These are phyloP conservation scores for Podarcis raffonei DNA, from an alignment of 2,113 vertebrate genomes.

Conservation along the genomic window DNA sequence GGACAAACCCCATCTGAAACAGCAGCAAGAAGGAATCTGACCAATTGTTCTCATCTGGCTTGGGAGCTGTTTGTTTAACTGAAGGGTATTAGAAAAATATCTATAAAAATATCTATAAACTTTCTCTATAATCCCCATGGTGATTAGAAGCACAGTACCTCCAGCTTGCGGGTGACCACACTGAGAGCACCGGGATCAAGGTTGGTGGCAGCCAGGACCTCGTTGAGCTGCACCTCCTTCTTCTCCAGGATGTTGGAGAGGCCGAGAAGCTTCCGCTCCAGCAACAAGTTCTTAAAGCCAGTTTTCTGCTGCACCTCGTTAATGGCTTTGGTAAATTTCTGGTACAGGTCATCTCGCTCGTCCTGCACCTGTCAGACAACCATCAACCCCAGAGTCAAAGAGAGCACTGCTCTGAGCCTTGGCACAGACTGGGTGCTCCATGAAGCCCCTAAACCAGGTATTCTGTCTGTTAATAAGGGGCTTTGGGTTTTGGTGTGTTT, in stretches of 20 bases:
- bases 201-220: slow-evolving; percentile 80
- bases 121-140: fast-evolving
- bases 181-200: slow-evolving; percentile 78
- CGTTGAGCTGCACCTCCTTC: slow-evolving; percentile 83
- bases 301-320: slow-evolving; percentile 83
- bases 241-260: slow-evolving; percentile 77
- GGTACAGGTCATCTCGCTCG: slow-evolving; percentile 83
- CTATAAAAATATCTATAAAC: background rate
- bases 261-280: slow-evolving; percentile 82
- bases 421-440: no score
- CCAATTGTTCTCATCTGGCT: background rate
- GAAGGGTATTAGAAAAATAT: background rate
- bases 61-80: background rate
- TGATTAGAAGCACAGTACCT: slow-evolving; percentile 71
- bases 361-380: slow-evolving; percentile 80
- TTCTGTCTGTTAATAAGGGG: background rate
- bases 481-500: no score
- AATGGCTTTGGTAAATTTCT: slow-evolving; percentile 80
- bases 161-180: slow-evolving; percentile 76
- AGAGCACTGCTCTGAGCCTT: no score
- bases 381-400: fast-evolving
- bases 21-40: background rate
- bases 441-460: background rate
- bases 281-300: slow-evolving; percentile 78
- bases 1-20: background rate